Evolutionary conservation across 2,113 vertebrate genomes (phyloP), one percentile per base, ranked within the genome.

Genomic region (Sitta europaea): DNA sequence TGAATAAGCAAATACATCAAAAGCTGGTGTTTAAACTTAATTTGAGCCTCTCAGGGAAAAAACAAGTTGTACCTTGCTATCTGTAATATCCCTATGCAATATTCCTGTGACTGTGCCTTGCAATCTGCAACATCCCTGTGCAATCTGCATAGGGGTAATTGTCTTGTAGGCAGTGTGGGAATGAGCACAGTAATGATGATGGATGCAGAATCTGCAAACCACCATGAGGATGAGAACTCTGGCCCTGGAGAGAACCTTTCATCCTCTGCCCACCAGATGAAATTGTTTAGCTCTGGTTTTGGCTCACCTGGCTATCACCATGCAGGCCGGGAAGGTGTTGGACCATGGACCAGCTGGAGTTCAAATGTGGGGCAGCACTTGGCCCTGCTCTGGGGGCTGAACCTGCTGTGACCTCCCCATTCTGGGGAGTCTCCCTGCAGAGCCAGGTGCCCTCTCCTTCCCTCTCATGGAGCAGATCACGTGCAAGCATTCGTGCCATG

Each of bases 1-100:
- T 88, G 92, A 95, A 77, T 92, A 93, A 93, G 94, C 92, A 91
- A 72, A 73, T 80, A 90, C 57, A 88, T 90, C 71, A 83, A 80
- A 96, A 79, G n/a, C 24, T 58, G 47, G 29, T 80, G 43, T 86
- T 93, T 90, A 93, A 90, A 95, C 66, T 94, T 88, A 51, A 86
- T 93, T 86, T 79, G 62, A 90, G 72, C 53, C 63, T 92, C 83
- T 86, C 12, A 2, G 53, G 9, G 3, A 27, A 31, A 27, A 87
- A 66, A 50, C 25, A 66, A 62, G 16, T 74, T 48, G n/a, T 84
- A 65, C 45, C 68, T 89, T 73, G 54, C 68, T 73, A 36, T 73
- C 80, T 51, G 31, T 51, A 48, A 35, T 27, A 67, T 74, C 29
- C 29, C 53, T 66, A 2, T 81, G 86, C 43, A 81, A 58, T 80